Evolutionary conservation across 2,888 invertebrate species (phyloP), one percentile per base, ranked within the genome.

Genomic region (Heteromyza rotundicornis): DNA sequence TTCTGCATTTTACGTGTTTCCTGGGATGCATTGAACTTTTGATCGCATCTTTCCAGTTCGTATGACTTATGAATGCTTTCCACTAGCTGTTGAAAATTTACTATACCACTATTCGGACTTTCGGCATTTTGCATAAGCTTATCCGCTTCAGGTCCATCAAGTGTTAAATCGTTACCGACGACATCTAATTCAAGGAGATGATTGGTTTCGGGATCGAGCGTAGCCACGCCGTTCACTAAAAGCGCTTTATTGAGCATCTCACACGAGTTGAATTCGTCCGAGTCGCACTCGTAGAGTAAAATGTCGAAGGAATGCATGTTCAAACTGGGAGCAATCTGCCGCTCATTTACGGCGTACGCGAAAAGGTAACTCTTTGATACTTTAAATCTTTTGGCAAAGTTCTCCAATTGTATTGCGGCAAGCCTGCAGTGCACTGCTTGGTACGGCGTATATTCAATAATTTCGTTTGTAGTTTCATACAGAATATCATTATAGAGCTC

Each of bases 371-470:
- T 60, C 36, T 68, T 68, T 5, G 64, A 64, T 1, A 71, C 65
- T 50, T 62, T 57, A 63, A 59, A 64, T 24, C 59, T 57, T 44
- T 67, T 68, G 20, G 54, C 62, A 44, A 69, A 70, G 7, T 8
- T 17, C 17, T 70, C 67, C 35, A 66, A 62, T n/a, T 63, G 62
- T 2, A 75, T 58, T 12, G 73, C 75, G 7, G 67, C 70, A 16
- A 75, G 50, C 22, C 68, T 70, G 47, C 72, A 74, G 22, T 71
- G 69, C 27, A 75, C 59, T 1, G 72, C 69, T 63, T 74, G 74
- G 54, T 70, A 75, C 5, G 75, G 75, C 20, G 68, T 69, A 59
- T 66, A 73, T 27, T 67, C 62, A 1, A 71, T 57, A 61, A 72
- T 71, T 50, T 72, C 64, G 1, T 59, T 50, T 17, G 67, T 66